Evolutionary conservation across 1,140 invertebrate species (phyloP).

Genomic region (Coenobita brevimanus): DNA sequence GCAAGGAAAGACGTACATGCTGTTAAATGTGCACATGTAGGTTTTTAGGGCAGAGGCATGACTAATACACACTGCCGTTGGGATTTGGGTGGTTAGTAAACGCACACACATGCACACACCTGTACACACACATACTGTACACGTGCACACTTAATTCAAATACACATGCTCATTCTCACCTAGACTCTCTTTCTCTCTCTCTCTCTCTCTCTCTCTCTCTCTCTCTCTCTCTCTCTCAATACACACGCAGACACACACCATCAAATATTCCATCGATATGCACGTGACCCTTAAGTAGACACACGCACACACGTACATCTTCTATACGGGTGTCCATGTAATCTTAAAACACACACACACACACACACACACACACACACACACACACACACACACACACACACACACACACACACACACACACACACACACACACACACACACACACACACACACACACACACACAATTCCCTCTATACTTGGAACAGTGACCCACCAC

Average conservation of each 20-base stretch:
- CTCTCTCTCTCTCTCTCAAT: no score
- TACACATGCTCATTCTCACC: not conserved
- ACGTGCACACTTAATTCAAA: no score
- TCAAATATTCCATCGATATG: not conserved
- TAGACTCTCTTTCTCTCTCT: no score
- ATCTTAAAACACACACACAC: not conserved
- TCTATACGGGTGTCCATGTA: no score
- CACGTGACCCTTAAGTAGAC: not conserved
- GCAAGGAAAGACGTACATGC: not conserved
- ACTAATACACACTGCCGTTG: no score
- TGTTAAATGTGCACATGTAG: not conserved
- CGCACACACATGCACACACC: no score
- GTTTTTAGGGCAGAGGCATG: not conserved
- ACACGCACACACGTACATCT: no score
- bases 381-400: conserved; percentile 26
- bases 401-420: conserved; percentile 22
- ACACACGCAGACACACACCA: no score
- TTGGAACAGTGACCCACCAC: not conserved
- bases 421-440: not conserved
- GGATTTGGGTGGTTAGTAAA: no score
- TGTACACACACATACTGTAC: no score
- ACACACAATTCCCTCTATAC: no score
- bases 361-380: conserved; percentile 32
- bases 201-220: not conserved
- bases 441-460: no score